A percentile compares a stretch with the other conserved stretches of the same genome.
Conservation (phyloP, 2,888 invertebrate genomes). For the Erpobdella octoculata region DNA sequence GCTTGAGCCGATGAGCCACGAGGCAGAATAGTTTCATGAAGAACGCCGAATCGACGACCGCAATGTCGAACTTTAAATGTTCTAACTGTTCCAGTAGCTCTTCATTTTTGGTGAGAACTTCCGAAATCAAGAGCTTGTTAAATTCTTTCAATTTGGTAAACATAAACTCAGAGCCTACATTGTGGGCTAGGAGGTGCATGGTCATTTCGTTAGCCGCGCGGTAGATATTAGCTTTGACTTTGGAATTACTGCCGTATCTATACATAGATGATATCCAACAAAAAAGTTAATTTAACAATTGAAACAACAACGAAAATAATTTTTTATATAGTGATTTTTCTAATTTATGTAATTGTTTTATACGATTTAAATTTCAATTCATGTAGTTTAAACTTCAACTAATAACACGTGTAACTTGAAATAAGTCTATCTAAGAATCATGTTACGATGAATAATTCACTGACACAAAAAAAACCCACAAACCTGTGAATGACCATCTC, state of each 20-base stretch:
- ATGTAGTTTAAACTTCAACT: too few relatives aligned
- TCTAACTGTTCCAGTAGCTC: conserved; percentile 7
- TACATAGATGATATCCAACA: background rate
- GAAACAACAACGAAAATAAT: too few relatives aligned
- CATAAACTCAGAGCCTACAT: background rate
- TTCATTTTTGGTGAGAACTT: background rate
- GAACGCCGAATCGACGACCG: conserved; percentile 15
- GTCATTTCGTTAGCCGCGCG: background rate
- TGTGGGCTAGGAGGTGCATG: background rate
- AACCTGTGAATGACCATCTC: too few relatives aligned
- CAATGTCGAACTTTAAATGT: conserved; percentile 21
- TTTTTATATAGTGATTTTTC: too few relatives aligned
- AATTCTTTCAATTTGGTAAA: background rate
- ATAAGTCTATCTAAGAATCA: too few relatives aligned
- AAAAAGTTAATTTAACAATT: too few relatives aligned
- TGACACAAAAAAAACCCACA: too few relatives aligned
- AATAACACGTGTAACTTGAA: too few relatives aligned
- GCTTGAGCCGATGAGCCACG: conserved; percentile 18
- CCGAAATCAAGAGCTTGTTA: background rate
- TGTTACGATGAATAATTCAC: too few relatives aligned
- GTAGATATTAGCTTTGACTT: background rate
- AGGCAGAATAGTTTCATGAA: conserved; percentile 7
- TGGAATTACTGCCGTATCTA: background rate
- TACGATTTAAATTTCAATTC: too few relatives aligned
- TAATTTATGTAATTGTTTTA: too few relatives aligned